phyloP scores from a whole-genome alignment of 2,113 vertebrate genomes.

The Orycteropus afer region DNA sequence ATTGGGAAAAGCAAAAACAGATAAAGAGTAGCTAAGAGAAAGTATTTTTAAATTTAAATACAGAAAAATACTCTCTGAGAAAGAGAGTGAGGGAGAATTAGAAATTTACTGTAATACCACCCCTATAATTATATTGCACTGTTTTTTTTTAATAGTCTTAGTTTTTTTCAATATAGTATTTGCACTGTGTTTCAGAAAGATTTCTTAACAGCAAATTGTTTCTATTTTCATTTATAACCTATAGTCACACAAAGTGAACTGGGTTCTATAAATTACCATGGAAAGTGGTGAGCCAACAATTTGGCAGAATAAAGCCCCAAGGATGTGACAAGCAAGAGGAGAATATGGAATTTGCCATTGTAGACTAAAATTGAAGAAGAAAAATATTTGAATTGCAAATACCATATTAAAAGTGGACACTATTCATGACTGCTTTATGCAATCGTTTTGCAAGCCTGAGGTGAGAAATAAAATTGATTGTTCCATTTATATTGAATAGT shows the following conservation, averaged over 20 bases:
- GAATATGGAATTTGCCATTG: background rate
- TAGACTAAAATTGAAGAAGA: slow-evolving; percentile 53
- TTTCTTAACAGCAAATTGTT: slow-evolving; percentile 73
- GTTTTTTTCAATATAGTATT: slow-evolving; percentile 60
- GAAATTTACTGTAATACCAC: background rate
- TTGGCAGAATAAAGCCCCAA: slow-evolving; percentile 12
- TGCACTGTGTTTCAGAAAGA: slow-evolving; percentile 69
- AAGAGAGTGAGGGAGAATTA: background rate
- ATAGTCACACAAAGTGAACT: slow-evolving; percentile 53
- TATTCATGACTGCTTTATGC: background rate
- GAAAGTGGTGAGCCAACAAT: slow-evolving; percentile 36
- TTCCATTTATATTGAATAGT: background rate
- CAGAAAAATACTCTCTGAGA: background rate
- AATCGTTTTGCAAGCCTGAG: slow-evolving; percentile 2
- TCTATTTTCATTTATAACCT: slow-evolving; percentile 73
- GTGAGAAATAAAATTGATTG: background rate
- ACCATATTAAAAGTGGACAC: slow-evolving; percentile 21
- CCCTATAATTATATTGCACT: slow-evolving; percentile 53
- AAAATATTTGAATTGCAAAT: slow-evolving; percentile 61
- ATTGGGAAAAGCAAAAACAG: background rate
- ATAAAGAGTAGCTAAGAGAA: slow-evolving; percentile 9
- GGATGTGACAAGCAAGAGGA: slow-evolving; percentile 22
- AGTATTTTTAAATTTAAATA: slow-evolving; percentile 59
- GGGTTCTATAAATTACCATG: slow-evolving; percentile 34
- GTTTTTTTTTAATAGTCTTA: slow-evolving; percentile 61